Percentiles rank a stretch among this genome's conserved stretches.
Evolutionary conservation across 2,888 invertebrate species (phyloP).

Genomic region (Drosophila diplacantha): DNA sequence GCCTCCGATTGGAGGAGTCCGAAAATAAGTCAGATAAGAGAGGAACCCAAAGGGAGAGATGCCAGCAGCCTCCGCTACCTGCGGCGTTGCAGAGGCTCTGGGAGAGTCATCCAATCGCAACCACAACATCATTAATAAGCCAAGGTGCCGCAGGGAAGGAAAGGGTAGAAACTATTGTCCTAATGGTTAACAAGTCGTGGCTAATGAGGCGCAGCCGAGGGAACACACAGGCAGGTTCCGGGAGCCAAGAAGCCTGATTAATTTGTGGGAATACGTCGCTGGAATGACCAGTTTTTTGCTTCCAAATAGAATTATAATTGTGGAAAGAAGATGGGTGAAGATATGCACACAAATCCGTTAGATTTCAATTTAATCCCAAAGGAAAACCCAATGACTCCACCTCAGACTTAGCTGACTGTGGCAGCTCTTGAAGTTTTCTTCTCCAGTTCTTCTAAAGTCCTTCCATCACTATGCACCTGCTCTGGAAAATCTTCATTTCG

Average conservation of each 20-base stretch:
- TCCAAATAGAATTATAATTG: slow-evolving; percentile 19
- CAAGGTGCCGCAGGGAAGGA: background rate
- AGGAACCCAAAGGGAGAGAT: background rate
- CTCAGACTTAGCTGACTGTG: background rate
- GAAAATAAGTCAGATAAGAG: background rate
- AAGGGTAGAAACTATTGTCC: slow-evolving; percentile 32
- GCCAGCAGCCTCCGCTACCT: slow-evolving; percentile 29
- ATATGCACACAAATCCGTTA: background rate
- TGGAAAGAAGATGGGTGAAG: background rate
- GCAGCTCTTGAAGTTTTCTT: background rate
- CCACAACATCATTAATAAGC: slow-evolving; percentile 33
- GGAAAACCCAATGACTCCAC: background rate
- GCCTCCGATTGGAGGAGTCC: slow-evolving; percentile 61
- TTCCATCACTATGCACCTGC: slow-evolving; percentile 34
- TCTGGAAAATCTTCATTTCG: slow-evolving; percentile 9
- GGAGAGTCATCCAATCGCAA: slow-evolving; percentile 27
- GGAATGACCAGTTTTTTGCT: background rate
- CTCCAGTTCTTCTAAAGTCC: background rate
- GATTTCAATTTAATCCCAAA: no score
- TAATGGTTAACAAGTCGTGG: slow-evolving; percentile 55
- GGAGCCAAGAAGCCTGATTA: slow-evolving; percentile 52
- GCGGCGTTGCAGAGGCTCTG: slow-evolving; percentile 12
- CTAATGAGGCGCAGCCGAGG: slow-evolving; percentile 60
- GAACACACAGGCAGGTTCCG: background rate
- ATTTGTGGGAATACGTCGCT: slow-evolving; percentile 57